Conservation (phyloP, 2,797 vertebrate species). For the Ispidina lecontei region DNA sequence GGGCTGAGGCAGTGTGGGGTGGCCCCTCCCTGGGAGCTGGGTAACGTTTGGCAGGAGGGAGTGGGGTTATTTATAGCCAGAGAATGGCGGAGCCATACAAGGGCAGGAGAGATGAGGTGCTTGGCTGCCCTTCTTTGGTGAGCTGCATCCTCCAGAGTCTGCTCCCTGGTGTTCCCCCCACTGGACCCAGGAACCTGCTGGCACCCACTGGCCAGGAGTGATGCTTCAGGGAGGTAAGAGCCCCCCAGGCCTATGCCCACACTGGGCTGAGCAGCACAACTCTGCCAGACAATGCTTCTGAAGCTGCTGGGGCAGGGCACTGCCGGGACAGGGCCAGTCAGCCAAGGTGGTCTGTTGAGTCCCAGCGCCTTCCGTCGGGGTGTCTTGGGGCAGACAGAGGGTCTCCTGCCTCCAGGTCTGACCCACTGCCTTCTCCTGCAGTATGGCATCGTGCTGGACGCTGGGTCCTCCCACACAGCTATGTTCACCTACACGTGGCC, state of each 20-base stretch:
- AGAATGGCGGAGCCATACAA: constrained; percentile 57
- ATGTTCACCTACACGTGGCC: constrained; percentile 88
- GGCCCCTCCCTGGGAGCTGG: neutral
- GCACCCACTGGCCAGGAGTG: neutral
- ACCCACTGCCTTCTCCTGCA: constrained; percentile 36
- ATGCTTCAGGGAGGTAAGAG: neutral
- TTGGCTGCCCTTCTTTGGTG: constrained; percentile 32
- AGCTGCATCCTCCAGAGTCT: neutral
- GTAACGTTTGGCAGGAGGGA: constrained; percentile 22
- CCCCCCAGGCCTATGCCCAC: neutral
- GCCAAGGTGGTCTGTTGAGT: neutral
- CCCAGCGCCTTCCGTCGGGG: neutral
- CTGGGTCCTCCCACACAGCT: constrained; percentile 86
- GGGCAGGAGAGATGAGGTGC: constrained; percentile 22
- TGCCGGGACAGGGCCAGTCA: fast-evolving
- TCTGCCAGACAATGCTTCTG: neutral
- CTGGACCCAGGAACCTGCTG: neutral
- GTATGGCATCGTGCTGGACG: constrained; percentile 89
- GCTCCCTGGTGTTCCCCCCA: neutral
- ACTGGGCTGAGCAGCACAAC: neutral
- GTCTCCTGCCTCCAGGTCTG: neutral
- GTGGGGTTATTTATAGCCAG: constrained; percentile 48
- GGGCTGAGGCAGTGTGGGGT: neutral
- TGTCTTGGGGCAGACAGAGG: neutral
- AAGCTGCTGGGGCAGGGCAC: neutral